Base-by-base conservation (phyloP, 2,113 vertebrate genomes). In the Pantherophis guttatus region DNA sequence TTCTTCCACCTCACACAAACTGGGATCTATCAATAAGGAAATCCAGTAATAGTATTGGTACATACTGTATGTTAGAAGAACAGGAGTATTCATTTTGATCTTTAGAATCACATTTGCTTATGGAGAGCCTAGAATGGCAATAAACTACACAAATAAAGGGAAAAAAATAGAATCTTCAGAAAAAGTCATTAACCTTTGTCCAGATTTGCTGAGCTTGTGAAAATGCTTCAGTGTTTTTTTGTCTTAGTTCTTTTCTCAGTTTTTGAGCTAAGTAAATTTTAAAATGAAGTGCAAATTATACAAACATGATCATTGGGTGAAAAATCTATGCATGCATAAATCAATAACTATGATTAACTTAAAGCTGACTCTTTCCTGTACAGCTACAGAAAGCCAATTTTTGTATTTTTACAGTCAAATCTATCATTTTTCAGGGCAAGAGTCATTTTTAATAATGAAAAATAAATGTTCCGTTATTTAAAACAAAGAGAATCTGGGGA, bases 161-260 rank as follows among this genome's bases (percentile, higher is more conserved):
- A 6, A 1, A 8, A 2, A 89, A 92, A 94, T 75, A 50, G 17
- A 94, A 93, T 81, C 95, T 95, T 93, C 65, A 92, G 52, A 92
- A 92, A 75, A 87, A 65, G 23, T 58, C 58, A 54, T 70, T 70
- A 86, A 87, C 33, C 23, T 65, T 50, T 86, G 24, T 23, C 23
- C 57, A 75, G 21, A 86, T 92, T 87, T 39, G 91, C 1, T 53
- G 13, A 52, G 1, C 58, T 90, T 70, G n/a, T 70, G 44, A 95
- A 93, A 17, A 17, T 0, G 53, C 87, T 50, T 29, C 50, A n/a
- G 88, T 94, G 92, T 2, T 93, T 48, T 48, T 48, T 57, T 92
- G 93, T 48, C 15, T 13, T 50, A 50, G 2, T 26, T 93, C 33
- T 58, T 86, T 94, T 91, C 21, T 87, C 65, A 85, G 52, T 53